Evolutionary conservation across 1,140 invertebrate genomes (phyloP).

Genomic region (Colletes gigas): DNA sequence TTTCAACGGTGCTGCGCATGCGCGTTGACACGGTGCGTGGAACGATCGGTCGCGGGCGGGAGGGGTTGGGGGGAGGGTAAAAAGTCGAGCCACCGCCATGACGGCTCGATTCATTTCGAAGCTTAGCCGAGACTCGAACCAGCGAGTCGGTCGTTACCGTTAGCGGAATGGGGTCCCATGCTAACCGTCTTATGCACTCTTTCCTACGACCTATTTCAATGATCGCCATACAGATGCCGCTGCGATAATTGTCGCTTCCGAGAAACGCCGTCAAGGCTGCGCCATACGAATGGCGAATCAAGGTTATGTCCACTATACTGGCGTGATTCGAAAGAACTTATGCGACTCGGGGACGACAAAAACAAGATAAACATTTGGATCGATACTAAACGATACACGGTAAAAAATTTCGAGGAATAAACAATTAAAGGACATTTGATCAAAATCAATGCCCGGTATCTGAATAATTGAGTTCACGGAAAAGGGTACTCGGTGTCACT

Average conservation of each 20-base stretch:
- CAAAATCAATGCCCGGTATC: too few relatives aligned
- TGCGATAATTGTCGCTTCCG: slow-evolving; percentile 78
- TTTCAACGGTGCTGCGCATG: slow-evolving; percentile 50
- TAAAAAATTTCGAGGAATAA: too few relatives aligned
- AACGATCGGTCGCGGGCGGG: background rate
- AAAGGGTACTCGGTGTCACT: too few relatives aligned
- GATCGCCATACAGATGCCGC: slow-evolving; percentile 80
- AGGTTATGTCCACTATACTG: background rate
- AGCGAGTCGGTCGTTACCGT: slow-evolving; percentile 78
- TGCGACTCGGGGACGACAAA: background rate
- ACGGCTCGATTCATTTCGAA: slow-evolving; percentile 58
- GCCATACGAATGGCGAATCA: background rate
- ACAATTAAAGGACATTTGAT: too few relatives aligned
- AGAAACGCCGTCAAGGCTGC: background rate
- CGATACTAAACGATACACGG: too few relatives aligned
- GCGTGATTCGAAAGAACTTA: background rate
- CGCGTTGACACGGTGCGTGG: slow-evolving; percentile 12
- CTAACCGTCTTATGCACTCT: slow-evolving; percentile 62
- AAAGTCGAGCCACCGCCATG: slow-evolving; percentile 52
- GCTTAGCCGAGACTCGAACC: slow-evolving; percentile 80
- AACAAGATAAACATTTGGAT: too few relatives aligned
- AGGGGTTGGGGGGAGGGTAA: slow-evolving; percentile 2
- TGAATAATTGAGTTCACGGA: too few relatives aligned
- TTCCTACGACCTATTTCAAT: slow-evolving; percentile 80
- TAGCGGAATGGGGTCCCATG: slow-evolving; percentile 77